Evolutionary conservation across 2,113 vertebrate species (phyloP).

Genomic region (Polyodon spathula): DNA sequence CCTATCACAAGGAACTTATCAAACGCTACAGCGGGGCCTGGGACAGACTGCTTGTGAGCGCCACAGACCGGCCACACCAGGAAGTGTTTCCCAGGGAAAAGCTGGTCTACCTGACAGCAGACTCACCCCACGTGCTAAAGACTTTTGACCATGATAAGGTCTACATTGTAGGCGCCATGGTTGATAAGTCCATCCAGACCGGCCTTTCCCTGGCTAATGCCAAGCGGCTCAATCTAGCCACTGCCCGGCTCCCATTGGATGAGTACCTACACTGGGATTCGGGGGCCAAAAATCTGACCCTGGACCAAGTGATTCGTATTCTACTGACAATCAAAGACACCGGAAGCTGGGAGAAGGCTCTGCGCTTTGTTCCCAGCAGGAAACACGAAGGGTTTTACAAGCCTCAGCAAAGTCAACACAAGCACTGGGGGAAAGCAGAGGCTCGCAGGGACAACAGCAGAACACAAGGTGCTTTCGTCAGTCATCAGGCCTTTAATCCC

Average conservation of each 20-base stretch:
- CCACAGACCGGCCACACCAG: constrained; percentile 56
- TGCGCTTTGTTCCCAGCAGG: constrained; percentile 79
- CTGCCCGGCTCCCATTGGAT: constrained; percentile 79
- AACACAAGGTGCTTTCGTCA: too few relatives aligned
- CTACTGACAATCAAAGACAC: constrained; percentile 74
- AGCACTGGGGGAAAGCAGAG: too few relatives aligned
- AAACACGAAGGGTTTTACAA: constrained; percentile 65
- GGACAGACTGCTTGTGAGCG: constrained; percentile 67
- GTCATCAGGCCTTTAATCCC: constrained; percentile 18
- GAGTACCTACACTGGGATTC: constrained; percentile 71
- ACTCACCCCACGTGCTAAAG: constrained; percentile 80
- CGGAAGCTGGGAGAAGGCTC: constrained; percentile 72
- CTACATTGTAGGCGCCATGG: constrained; percentile 80
- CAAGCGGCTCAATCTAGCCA: constrained; percentile 76
- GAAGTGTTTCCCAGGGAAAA: constrained; percentile 71
- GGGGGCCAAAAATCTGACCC: constrained; percentile 84
- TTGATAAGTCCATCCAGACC: constrained; percentile 65
- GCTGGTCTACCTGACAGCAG: constrained; percentile 86
- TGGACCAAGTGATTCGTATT: constrained; percentile 87
- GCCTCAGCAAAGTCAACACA: background rate
- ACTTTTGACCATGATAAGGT: constrained; percentile 76
- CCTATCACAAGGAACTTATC: constrained; percentile 60
- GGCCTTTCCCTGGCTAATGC: constrained; percentile 78
- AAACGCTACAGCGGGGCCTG: constrained; percentile 62
- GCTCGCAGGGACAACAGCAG: too few relatives aligned